phyloP scores from a whole-genome alignment of 1,140 invertebrate species.

The Dolichoris vasculosae region DNA sequence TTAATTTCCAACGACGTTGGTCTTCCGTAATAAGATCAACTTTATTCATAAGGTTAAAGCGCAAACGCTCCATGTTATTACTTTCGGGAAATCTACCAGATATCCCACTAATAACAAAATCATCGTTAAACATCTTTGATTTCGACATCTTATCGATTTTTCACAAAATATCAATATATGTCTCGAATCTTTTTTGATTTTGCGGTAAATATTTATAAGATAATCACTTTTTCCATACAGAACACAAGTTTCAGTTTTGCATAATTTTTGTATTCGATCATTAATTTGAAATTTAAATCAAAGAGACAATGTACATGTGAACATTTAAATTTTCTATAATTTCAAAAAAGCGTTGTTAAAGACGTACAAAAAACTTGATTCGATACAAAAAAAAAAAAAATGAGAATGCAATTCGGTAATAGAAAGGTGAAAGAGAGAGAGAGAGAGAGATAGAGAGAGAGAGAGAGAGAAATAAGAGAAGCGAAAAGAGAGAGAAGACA shows the following conservation, averaged over 20 bases:
- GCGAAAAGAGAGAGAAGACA: constrained; percentile 2
- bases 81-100: constrained; percentile 92
- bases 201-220: not conserved
- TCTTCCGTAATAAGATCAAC: constrained; percentile 89
- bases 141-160: not conserved
- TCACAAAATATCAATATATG: not conserved
- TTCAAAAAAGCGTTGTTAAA: not conserved
- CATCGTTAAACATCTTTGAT: constrained; percentile 76
- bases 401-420: not conserved
- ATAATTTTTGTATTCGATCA: not conserved
- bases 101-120: constrained; percentile 88
- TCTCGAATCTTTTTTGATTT: not conserved
- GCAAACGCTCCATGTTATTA: constrained; percentile 84
- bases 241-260: not conserved
- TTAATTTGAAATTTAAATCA: not conserved
- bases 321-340: not conserved
- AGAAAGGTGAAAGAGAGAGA: not conserved
- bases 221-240: not conserved
- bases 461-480: constrained; percentile 28
- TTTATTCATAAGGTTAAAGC: constrained; percentile 84
- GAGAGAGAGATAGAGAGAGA: not conserved
- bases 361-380: too few relatives aligned
- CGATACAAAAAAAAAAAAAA: too few relatives aligned
- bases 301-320: not conserved
- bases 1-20: constrained; percentile 83